These are phyloP conservation scores for Cynopterus brachyotis DNA, from an alignment of 2,113 vertebrate genomes.

Conservation along the genomic window DNA sequence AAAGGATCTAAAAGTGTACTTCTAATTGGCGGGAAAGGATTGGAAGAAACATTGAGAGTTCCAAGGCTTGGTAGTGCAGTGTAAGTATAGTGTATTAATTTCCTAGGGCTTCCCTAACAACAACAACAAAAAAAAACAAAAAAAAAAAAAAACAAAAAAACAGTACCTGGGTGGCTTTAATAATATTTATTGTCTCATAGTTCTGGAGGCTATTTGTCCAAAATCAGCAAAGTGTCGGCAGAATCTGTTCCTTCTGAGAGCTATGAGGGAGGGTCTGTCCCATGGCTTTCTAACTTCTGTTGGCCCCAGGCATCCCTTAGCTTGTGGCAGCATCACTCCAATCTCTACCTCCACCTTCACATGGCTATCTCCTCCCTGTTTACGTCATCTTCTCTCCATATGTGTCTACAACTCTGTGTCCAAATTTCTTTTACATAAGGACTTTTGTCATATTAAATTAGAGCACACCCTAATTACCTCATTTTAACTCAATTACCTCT, in stretches of 20 bases:
- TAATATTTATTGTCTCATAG: background rate
- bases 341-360: background rate
- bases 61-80: background rate
- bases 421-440: background rate
- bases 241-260: background rate
- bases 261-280: background rate
- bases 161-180: background rate
- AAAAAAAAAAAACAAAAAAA: no score
- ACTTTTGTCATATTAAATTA: background rate
- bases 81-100: background rate
- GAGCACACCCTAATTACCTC: background rate
- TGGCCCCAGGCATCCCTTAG: background rate
- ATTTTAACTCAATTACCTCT: slow-evolving; percentile 1
- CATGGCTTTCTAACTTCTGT: background rate
- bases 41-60: background rate
- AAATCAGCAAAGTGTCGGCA: background rate
- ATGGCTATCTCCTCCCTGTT: background rate
- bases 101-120: background rate
- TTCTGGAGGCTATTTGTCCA: background rate
- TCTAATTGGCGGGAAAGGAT: background rate
- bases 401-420: background rate
- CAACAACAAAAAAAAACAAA: no score
- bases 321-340: background rate
- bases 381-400: background rate
- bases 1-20: slow-evolving; percentile 4